Base-by-base conservation (phyloP, 2,113 vertebrate species). In the Seriola aureovittata region DNA sequence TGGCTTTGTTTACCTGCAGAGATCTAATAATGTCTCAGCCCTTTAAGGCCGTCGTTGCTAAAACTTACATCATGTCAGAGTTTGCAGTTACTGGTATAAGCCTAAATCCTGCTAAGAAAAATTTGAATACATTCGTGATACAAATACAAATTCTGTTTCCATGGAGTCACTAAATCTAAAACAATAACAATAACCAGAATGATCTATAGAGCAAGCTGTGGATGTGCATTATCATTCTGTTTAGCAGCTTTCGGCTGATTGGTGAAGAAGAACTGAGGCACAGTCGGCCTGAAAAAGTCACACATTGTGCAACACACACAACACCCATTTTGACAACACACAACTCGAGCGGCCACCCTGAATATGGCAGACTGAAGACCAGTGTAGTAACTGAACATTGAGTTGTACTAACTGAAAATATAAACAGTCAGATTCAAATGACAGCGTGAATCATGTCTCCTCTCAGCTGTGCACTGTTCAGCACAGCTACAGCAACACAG, bases 271-370 rank as follows among this genome's bases (percentile, higher is more conserved):
- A 63, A 36, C 44, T 21, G 1, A 29, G 3, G 13, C 1, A 5
- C n/a, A 52, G 4, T 62, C 48, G 4, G 2, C 6, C 19, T 32
- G 46, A n/a, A 6, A 75, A 75, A 70, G 19, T 89, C 75, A 85
- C 52, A 69, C 57, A 73, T 89, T 74, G 48, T 74, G 32, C 59
- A 82, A 73, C 78, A 70, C 66, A 2, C 23, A 23, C 23, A 23
- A 23, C 23, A 21, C 40, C 38, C 40, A 64, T 64, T 79, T 71
- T 64, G 25, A 40, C 54, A 67, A 75, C 4, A 11, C 32, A 25
- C 46, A 29, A 8, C 32, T 66, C 16, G 34, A 16, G n/a, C 13
- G 21, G 44, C 40, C 32, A 38, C 19, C 7, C 38, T 8, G 17
- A 44, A 40, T 32, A 44, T 13, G 4, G 17, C 21, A 23, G 34